These are phyloP conservation scores for Triplophysa dalaica DNA, from an alignment of 2,113 vertebrate species.

Conservation along the genomic window DNA sequence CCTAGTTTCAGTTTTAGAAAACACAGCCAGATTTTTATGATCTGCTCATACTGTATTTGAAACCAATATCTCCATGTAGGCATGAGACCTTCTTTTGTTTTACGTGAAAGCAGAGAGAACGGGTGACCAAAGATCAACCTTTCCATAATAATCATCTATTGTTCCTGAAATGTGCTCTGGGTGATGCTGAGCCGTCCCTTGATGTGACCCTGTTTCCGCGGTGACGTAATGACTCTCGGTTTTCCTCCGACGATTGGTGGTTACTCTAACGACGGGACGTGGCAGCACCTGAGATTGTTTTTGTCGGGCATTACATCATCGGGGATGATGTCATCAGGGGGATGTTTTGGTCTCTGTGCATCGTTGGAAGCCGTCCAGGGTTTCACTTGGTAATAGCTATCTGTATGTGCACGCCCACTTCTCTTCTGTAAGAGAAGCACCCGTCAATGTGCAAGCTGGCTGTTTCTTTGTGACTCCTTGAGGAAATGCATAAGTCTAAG, in stretches of 20 bases:
- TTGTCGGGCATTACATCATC: conserved; percentile 77
- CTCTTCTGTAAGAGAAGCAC: conserved; percentile 56
- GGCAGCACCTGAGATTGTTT: conserved; percentile 71
- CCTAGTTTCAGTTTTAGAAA: neutral
- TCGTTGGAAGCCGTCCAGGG: conserved; percentile 29
- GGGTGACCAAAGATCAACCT: neutral
- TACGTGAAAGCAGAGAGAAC: neutral
- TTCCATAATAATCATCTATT: conserved; percentile 36
- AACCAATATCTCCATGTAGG: neutral
- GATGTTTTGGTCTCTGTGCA: conserved; percentile 58
- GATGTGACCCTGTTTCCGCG: conserved; percentile 58
- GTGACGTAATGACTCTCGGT: conserved; percentile 71
- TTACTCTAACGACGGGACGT: conserved; percentile 60
- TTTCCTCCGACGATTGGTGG: conserved; percentile 51
- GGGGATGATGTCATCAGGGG: conserved; percentile 73
- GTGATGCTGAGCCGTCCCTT: conserved; percentile 59
- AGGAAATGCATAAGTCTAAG: neutral
- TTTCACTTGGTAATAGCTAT: conserved; percentile 45
- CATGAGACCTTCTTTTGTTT: conserved; percentile 10
- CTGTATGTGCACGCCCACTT: conserved; percentile 54
- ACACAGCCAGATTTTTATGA: neutral
- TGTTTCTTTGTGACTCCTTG: neutral
- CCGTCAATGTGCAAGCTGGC: conserved; percentile 44
- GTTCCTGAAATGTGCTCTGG: conserved; percentile 59
- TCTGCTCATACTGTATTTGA: neutral